Percentiles rank a stretch among this genome's conserved stretches.
Conservation (phyloP, 1,140 invertebrate species). For the Thalassaphorura encarpata region DNA sequence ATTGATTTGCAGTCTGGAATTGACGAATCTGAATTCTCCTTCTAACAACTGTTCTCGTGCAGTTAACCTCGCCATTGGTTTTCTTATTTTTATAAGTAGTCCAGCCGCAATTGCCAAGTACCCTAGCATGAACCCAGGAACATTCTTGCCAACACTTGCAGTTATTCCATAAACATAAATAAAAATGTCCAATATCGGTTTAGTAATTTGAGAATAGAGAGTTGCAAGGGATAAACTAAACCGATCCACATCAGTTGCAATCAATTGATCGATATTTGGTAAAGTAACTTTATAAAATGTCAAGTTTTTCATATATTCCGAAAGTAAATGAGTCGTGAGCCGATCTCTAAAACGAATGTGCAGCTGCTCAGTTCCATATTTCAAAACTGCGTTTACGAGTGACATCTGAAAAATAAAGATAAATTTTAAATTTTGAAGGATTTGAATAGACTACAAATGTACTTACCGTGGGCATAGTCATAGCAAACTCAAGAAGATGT, state of each 20-base stretch:
- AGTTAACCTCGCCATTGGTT: constrained; percentile 78
- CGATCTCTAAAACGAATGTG: constrained; percentile 83
- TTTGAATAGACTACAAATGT: constrained; percentile 31
- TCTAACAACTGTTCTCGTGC: constrained; percentile 91
- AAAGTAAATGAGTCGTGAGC: constrained; percentile 73
- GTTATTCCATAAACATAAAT: constrained; percentile 88
- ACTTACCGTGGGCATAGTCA: constrained; percentile 35
- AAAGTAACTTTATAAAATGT: constrained; percentile 85
- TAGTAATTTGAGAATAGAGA: constrained; percentile 94
- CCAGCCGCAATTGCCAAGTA: constrained; percentile 77
- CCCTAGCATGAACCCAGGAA: constrained; percentile 69
- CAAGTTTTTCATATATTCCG: constrained; percentile 86
- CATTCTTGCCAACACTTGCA: constrained; percentile 64
- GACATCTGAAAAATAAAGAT: constrained; percentile 54
- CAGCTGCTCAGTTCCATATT: constrained; percentile 87
- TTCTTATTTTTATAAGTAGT: constrained; percentile 64
- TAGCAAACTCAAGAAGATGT: constrained; percentile 27
- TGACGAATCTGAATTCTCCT: constrained; percentile 94
- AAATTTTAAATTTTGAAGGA: constrained; percentile 23
- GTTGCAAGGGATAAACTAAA: constrained; percentile 92
- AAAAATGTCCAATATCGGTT: constrained; percentile 86
- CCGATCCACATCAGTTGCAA: constrained; percentile 94
- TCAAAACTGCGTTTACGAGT: constrained; percentile 82
- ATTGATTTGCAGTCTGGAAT: constrained; percentile 91
- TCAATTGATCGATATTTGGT: constrained; percentile 82